Evolutionary conservation across 2,888 invertebrate species (phyloP).

Genomic region (Drosophila greeni): DNA sequence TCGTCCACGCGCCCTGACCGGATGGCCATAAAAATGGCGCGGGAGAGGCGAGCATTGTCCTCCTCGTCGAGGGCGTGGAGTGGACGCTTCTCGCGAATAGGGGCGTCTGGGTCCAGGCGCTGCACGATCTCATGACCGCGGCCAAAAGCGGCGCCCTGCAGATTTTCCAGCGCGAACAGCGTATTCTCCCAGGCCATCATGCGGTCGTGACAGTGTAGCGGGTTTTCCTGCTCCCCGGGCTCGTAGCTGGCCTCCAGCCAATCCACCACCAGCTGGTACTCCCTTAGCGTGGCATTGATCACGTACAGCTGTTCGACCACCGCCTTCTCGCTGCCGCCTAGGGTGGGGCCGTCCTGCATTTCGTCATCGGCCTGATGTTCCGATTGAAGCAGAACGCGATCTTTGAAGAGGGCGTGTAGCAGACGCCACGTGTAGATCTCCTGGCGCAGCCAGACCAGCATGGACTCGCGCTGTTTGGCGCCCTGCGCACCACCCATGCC

Average conservation of each 20-base stretch:
- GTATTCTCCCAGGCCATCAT: slow-evolving; percentile 96
- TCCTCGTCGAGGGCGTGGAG: slow-evolving; percentile 92
- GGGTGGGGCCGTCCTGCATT: slow-evolving; percentile 76
- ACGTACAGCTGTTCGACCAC: slow-evolving; percentile 78
- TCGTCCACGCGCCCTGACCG: slow-evolving; percentile 91
- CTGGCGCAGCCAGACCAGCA: slow-evolving; percentile 83
- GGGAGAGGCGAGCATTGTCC: slow-evolving; percentile 84
- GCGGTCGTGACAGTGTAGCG: slow-evolving; percentile 85
- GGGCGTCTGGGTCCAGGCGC: slow-evolving; percentile 93
- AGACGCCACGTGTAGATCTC: slow-evolving; percentile 95
- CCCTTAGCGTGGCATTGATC: slow-evolving; percentile 82
- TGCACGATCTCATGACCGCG: slow-evolving; percentile 82
- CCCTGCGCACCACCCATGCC: slow-evolving; percentile 43
- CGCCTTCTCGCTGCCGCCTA: slow-evolving; percentile 81
- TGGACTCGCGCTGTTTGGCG: slow-evolving; percentile 38
- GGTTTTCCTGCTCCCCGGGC: slow-evolving; percentile 80
- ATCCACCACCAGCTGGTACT: slow-evolving; percentile 92
- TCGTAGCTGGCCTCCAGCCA: slow-evolving; percentile 93
- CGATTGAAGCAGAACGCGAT: slow-evolving; percentile 82
- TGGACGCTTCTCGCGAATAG: slow-evolving; percentile 86
- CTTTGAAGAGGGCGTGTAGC: slow-evolving; percentile 88
- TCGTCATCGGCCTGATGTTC: slow-evolving; percentile 67
- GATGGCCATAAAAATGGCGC: slow-evolving; percentile 84
- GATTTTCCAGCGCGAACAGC: slow-evolving; percentile 84
- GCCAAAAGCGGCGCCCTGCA: slow-evolving; percentile 81